Evolutionary conservation across 2,113 vertebrate genomes (phyloP), one percentile per base, ranked within the genome.

Genomic region (Trogon surrucura): DNA sequence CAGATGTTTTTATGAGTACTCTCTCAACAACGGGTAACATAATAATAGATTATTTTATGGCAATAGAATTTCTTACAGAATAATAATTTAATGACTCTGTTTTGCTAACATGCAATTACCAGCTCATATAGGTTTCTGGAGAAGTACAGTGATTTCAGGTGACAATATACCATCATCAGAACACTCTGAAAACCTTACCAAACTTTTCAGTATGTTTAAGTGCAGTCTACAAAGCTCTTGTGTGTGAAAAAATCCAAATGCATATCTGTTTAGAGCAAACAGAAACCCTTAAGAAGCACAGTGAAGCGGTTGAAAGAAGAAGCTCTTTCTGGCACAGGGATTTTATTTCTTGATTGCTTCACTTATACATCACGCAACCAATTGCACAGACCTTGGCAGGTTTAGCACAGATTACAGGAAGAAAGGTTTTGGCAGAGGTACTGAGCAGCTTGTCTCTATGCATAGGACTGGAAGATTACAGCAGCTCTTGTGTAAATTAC

Each of bases 71-170:
- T 75, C 25, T 74, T 58, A 62, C 51, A 65, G 34, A 70, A 90
- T 86, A 80, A 45, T 66, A 95, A 91, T 11, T 48, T 44, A 95
- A 91, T 85, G 61, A 58, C 38, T 95, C 48, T 89, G 82, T 91
- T 97, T 89, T 57, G 56, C 20, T 81, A 84, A 83, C 69, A 94
- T 64, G 64, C 34, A 90, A 80, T 77, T 80, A 86, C 32, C 20
- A 92, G 51, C 2, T 41, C 45, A 10, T 32, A 18, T 19, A 44
- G 14, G 2, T 67, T 96, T 95, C 77, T 53, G 54, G 32, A 75
- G 65, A 71, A 92, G 64, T 75, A 38, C 10, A 56, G 61, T 53
- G 44, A n/a, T 74, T 88, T 71, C 57, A 78, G 75, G 69, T 84
- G 47, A 85, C 71, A 78, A 61, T 22, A 54, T 77, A 18, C 22